Percentiles rank a stretch among this genome's conserved stretches.
These are phyloP conservation scores for Stictonetta naevosa DNA, from an alignment of 2,113 vertebrate species.

Conservation along the genomic window DNA sequence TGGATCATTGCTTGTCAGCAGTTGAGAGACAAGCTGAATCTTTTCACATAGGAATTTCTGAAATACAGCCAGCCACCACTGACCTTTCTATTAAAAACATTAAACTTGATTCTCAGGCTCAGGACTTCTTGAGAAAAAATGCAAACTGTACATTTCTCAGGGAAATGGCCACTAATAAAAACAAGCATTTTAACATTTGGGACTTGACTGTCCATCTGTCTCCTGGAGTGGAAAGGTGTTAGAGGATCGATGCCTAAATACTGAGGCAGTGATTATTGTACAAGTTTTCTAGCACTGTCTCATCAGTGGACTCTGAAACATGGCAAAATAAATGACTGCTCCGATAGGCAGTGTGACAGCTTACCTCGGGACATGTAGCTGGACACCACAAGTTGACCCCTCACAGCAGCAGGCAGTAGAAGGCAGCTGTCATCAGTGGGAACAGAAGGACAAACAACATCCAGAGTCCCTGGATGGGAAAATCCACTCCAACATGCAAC, in stretches of 20 bases:
- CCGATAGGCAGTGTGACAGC: background rate
- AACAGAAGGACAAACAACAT: background rate
- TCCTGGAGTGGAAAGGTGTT: background rate
- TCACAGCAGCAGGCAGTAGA: background rate
- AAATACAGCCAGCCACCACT: conserved; percentile 38
- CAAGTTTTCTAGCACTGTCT: background rate
- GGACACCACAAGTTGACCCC: background rate
- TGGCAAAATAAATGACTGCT: background rate
- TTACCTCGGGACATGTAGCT: background rate
- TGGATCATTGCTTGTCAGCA: conserved; percentile 17
- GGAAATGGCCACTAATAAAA: conserved; percentile 4
- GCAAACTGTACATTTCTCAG: conserved; percentile 43
- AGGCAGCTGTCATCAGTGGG: background rate
- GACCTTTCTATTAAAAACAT: conserved; percentile 65
- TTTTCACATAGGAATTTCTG: conserved; percentile 54
- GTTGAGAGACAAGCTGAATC: background rate
- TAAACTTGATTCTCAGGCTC: conserved; percentile 46
- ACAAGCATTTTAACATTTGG: background rate
- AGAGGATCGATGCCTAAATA: background rate
- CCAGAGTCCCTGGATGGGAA: background rate
- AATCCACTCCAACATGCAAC: background rate
- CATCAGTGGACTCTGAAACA: background rate
- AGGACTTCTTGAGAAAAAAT: conserved; percentile 44
- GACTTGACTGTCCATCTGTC: background rate
- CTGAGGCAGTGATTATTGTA: background rate